Percentiles rank a stretch among this genome's conserved stretches.
Conservation (phyloP, 1,140 invertebrate genomes). For the Diabrotica virgifera region DNA sequence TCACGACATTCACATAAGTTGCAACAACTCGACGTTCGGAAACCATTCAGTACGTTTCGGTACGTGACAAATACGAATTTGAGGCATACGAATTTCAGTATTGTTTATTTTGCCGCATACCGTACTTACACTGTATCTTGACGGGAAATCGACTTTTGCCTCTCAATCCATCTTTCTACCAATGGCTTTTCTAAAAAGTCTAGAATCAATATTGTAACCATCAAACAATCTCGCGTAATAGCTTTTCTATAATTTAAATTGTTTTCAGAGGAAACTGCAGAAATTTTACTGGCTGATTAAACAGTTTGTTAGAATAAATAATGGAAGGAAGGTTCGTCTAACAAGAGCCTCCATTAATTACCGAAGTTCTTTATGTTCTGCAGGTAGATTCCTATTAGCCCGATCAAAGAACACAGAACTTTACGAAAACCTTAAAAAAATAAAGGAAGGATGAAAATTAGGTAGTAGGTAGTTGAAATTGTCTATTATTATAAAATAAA, state of each 20-base stretch:
- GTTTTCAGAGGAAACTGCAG: background rate
- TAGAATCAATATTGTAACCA: background rate
- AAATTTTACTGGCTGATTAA: slow-evolving; percentile 9
- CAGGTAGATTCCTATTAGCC: background rate
- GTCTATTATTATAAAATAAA: too few species aligned
- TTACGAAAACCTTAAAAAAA: too few species aligned
- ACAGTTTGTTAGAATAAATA: slow-evolving; percentile 9
- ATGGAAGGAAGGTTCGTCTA: slow-evolving; percentile 1
- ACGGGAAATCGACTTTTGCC: background rate
- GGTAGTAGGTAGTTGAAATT: too few species aligned
- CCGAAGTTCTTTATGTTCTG: background rate
- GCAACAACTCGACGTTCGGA: too few species aligned
- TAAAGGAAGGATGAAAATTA: too few species aligned
- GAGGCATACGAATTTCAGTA: too few species aligned
- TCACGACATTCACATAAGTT: too few species aligned
- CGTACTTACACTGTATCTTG: too few species aligned
- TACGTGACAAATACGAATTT: too few species aligned
- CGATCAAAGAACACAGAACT: too few species aligned
- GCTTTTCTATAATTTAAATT: slow-evolving; percentile 3
- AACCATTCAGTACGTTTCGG: too few species aligned
- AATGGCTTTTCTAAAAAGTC: background rate
- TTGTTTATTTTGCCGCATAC: too few species aligned
- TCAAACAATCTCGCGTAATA: background rate
- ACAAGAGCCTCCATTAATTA: slow-evolving; percentile 8
- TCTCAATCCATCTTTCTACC: background rate